Percentiles rank a stretch among this genome's conserved stretches.
Evolutionary conservation across 2,888 invertebrate genomes (phyloP).

Genomic region (Sceliomorpha sp.): DNA sequence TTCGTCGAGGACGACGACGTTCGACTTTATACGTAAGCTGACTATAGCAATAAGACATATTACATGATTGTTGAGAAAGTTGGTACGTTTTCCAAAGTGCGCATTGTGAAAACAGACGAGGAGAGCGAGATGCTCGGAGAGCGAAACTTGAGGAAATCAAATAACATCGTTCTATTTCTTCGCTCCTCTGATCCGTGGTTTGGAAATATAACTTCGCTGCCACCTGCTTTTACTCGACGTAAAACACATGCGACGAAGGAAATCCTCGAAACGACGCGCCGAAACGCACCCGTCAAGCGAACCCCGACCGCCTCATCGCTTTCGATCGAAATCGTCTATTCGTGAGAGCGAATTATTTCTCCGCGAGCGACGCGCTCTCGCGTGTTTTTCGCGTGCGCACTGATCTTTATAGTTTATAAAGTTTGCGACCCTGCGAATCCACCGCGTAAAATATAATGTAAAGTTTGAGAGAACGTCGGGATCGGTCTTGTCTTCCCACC

Average conservation of each 20-base stretch:
- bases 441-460: slow-evolving; percentile 5
- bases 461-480: slow-evolving; percentile 1
- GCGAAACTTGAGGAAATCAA: slow-evolving; percentile 1
- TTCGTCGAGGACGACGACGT: slow-evolving; percentile 1
- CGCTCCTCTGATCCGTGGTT: slow-evolving; percentile 1
- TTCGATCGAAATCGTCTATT: too few species aligned
- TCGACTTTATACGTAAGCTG: slow-evolving; percentile 4
- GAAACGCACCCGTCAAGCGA: too few species aligned
- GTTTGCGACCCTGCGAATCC: neutral
- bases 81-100: slow-evolving; percentile 11
- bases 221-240: neutral
- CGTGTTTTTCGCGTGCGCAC: slow-evolving; percentile 1
- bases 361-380: too few species aligned
- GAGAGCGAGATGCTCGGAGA: too few species aligned
- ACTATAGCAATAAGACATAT: slow-evolving; percentile 6
- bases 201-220: neutral
- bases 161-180: slow-evolving; percentile 1
- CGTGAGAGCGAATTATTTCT: too few species aligned
- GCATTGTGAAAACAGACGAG: slow-evolving; percentile 3
- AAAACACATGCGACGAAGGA: too few species aligned
- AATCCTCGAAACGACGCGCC: too few species aligned
- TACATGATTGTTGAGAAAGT: slow-evolving; percentile 14
- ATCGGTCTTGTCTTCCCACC: neutral
- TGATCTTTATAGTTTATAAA: slow-evolving; percentile 5
- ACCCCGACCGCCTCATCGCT: too few species aligned